Evolutionary conservation across 1,140 invertebrate species (phyloP).

Genomic region (Hyles euphorbiae): DNA sequence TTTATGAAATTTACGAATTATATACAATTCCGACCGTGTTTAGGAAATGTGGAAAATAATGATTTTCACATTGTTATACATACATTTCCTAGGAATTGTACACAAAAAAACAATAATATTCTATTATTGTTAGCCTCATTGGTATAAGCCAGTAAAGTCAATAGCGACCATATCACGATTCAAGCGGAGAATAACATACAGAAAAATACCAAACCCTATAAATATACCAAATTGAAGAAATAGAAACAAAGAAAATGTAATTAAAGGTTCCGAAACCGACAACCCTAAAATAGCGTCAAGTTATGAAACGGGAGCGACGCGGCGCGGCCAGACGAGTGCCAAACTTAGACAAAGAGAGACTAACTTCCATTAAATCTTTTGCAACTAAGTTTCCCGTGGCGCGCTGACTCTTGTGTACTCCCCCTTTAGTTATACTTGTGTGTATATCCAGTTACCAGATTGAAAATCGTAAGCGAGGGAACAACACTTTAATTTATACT

Average conservation of each 20-base stretch:
- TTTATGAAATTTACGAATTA: too few species aligned
- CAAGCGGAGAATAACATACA: too few species aligned
- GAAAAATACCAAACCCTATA: too few species aligned
- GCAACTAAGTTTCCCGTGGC: conserved; percentile 55
- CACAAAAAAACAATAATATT: too few species aligned
- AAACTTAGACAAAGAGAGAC: conserved; percentile 66
- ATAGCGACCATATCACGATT: too few species aligned
- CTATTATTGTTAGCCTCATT: too few species aligned
- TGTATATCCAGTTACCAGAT: neutral
- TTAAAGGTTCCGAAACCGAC: neutral
- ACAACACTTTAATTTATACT: neutral
- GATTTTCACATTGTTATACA: too few species aligned
- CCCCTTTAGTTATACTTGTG: neutral
- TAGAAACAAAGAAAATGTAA: too few species aligned
- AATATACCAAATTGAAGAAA: neutral
- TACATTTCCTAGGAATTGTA: too few species aligned
- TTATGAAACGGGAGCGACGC: conserved; percentile 46
- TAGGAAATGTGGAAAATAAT: too few species aligned
- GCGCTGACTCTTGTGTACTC: neutral
- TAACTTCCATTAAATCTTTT: conserved; percentile 73
- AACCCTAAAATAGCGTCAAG: conserved; percentile 33
- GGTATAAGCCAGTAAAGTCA: too few species aligned
- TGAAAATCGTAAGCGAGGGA: neutral
- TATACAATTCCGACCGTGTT: too few species aligned
- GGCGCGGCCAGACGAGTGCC: conserved; percentile 50